Evolutionary conservation across 2,797 vertebrate species (phyloP).

Genomic region (Petrocephalus schoutedeni): DNA sequence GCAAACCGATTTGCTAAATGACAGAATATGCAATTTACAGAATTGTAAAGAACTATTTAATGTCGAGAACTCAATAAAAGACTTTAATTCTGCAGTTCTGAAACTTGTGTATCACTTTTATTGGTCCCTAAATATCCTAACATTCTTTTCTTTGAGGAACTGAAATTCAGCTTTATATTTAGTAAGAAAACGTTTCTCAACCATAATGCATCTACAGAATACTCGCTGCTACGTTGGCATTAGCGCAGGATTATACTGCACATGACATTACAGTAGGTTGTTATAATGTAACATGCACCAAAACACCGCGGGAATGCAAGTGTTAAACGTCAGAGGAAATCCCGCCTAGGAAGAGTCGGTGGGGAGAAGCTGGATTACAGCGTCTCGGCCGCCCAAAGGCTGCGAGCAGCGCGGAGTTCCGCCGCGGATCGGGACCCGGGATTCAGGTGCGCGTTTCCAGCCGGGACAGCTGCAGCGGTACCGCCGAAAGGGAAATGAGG

Average conservation of each 20-base stretch:
- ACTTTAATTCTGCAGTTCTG: background rate
- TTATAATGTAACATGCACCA: background rate
- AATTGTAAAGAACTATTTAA: background rate
- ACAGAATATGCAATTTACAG: background rate
- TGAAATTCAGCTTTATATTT: background rate
- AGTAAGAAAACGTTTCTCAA: background rate
- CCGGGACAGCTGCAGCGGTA: background rate
- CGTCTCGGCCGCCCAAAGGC: slow-evolving; percentile 15
- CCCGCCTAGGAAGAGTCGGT: slow-evolving; percentile 34
- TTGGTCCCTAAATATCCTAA: background rate
- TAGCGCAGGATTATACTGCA: background rate
- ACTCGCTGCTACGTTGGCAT: background rate
- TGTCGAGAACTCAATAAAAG: background rate
- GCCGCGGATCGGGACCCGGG: background rate
- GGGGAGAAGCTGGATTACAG: slow-evolving; percentile 36
- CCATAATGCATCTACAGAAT: background rate
- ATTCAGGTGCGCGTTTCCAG: background rate
- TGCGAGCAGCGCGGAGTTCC: background rate
- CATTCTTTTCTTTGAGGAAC: background rate
- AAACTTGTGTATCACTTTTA: background rate
- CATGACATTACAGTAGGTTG: background rate
- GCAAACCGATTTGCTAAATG: background rate
- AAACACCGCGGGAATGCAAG: slow-evolving; percentile 32
- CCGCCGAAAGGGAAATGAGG: background rate
- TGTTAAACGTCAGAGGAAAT: slow-evolving; percentile 49